Evolutionary conservation across 2,797 vertebrate species (phyloP), one percentile per base, ranked within the genome.

Genomic region (Meriones psammophilus): DNA sequence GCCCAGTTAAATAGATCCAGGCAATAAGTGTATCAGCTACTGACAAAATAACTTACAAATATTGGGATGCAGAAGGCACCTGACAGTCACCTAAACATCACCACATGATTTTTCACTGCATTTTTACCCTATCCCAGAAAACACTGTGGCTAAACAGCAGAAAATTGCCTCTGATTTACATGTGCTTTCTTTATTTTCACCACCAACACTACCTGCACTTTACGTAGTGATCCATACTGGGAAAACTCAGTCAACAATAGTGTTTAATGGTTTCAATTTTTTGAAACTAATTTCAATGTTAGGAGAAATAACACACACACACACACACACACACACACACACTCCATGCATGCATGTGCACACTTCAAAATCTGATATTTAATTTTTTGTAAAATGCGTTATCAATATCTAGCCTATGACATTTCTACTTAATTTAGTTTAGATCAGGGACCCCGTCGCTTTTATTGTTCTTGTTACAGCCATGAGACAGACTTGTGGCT

Each of bases 381-480:
- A 58, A 4, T 91, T 3, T 12, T 66, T 79, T 94, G 0, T 91
- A 68, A 96, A 95, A 89, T 78, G 97, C 95, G 93, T 95, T 76
- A 83, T 92, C 96, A 86, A 95, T 89, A 97, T 96, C 93, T 1
- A 58, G 94, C 84, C 96, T 66, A 56, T 96, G 79, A 97, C 95
- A 94, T 97, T 95, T 91, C 62, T 95, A 84, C 42, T 96, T 96
- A 92, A 90, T 91, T 88, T 96, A 96, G 84, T 81, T 83, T 92
- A 94, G 96, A 91, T 97, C 86, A 97, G 96, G 95, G 97, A 97
- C 89, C 88, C 78, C 92, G 81, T 93, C 95, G 90, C 94, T 97
- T 97, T 97, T 97, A 94, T 96, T 98, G 88, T 98, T 98, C 91
- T 94, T 97, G 89, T 97, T 98, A 95, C 77, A 97, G 62, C 97